These are phyloP conservation scores for Perdita meconis DNA, from an alignment of 2,888 invertebrate species.

Conservation along the genomic window DNA sequence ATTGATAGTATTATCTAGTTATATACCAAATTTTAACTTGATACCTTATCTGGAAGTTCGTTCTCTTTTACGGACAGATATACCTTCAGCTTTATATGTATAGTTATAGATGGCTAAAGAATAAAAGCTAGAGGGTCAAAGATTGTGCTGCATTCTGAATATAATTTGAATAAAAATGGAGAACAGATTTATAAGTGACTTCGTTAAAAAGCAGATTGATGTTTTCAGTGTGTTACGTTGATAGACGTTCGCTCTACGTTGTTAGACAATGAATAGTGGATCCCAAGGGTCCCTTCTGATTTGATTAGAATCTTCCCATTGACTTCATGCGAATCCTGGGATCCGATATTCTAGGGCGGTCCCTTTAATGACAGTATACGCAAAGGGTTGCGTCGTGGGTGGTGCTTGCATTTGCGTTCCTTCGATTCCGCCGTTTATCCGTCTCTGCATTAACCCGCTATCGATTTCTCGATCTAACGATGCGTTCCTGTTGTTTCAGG, in stretches of 20 bases:
- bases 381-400: slow-evolving; percentile 57
- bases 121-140: too few species aligned
- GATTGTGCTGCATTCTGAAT: too few species aligned
- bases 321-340: slow-evolving; percentile 41
- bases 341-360: slow-evolving; percentile 53
- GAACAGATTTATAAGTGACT: too few species aligned
- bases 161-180: too few species aligned
- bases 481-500: slow-evolving; percentile 68
- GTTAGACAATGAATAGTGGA: slow-evolving; percentile 47
- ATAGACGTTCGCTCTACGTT: background rate
- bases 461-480: slow-evolving; percentile 45
- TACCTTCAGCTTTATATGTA: too few species aligned
- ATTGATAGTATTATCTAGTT: too few species aligned
- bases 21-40: too few species aligned
- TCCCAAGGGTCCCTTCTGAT: slow-evolving; percentile 34
- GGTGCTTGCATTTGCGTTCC: slow-evolving; percentile 53
- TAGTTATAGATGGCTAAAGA: too few species aligned
- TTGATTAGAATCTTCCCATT: slow-evolving; percentile 61
- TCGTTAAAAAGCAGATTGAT: too few species aligned
- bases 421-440: slow-evolving; percentile 50
- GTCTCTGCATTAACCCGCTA: slow-evolving; percentile 29
- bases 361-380: slow-evolving; percentile 53
- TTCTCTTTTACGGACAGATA: too few species aligned
- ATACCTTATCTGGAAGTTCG: too few species aligned
- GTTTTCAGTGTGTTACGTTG: background rate